These are phyloP conservation scores for Smittia sp. DNA, from an alignment of 2,888 invertebrate genomes.

Conservation along the genomic window DNA sequence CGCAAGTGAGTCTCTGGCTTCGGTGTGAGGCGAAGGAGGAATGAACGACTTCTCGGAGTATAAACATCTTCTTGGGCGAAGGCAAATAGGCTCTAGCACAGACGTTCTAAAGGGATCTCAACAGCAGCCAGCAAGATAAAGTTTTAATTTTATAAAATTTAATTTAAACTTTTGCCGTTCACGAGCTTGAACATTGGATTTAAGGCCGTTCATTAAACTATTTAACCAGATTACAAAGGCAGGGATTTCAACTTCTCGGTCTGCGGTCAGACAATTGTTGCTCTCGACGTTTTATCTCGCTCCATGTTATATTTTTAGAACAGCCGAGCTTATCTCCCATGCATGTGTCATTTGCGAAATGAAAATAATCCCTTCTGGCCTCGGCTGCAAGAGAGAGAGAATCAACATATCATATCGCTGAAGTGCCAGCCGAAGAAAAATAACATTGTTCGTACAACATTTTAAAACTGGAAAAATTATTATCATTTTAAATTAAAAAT, in stretches of 20 bases:
- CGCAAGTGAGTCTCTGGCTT: no score
- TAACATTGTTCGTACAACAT: background rate
- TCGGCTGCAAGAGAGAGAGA: background rate
- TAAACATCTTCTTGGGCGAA: no score
- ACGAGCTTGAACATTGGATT: background rate
- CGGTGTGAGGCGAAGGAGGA: no score
- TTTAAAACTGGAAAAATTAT: conserved; percentile 1
- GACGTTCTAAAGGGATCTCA: no score
- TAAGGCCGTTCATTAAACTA: conserved; percentile 23
- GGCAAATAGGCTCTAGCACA: no score
- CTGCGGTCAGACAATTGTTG: conserved; percentile 28
- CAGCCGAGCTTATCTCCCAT: background rate
- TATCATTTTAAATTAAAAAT: conserved; percentile 12
- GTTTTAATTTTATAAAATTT: background rate
- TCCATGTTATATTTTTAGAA: background rate
- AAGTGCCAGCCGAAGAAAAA: no score
- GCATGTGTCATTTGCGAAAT: conserved; percentile 12
- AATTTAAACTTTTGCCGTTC: conserved; percentile 7
- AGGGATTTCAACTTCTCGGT: conserved; percentile 30
- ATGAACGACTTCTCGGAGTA: no score
- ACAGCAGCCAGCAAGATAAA: background rate
- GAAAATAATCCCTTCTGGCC: background rate
- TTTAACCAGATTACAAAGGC: conserved; percentile 27
- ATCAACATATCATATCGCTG: background rate
- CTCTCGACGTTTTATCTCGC: background rate